Base-by-base conservation (phyloP, 2,888 invertebrate genomes). In the Aleiodes leptofemur region DNA sequence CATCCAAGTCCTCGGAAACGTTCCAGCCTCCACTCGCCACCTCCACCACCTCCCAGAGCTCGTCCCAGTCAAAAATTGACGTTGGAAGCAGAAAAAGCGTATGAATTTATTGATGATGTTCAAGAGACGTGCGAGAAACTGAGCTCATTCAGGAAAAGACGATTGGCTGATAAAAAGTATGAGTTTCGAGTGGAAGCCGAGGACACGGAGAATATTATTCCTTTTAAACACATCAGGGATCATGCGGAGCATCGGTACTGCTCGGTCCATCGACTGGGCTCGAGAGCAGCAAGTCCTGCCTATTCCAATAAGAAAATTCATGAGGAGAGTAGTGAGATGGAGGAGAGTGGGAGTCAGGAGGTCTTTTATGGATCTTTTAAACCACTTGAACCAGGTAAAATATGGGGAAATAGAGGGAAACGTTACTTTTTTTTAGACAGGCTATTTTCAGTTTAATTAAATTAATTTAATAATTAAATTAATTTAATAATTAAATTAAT, bases 101-200 rank as follows among this genome's bases (percentile, higher is more conserved):
- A 96, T 86, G 96, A 96, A 86, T 96, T 96, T 84, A 95, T 94
- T 0, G 96, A 96, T 83, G 96, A 96, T 82, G 92, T 94, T 6
- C 95, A 95, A 82, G 92, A 92, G 6, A 95, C 95, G 80, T 96
- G 95, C 85, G 96, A 96, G 86, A 96, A 96, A 85, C 92, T 96
- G n/a, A 96, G 95, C 83, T 94, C 94, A 84, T 96, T 96, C 85
- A 92, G 97, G 7, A 96, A 96, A 86, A 92, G 96, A 72, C 92
- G 96, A 7, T 90, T 97, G 70, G 97, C 97, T 0, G 97, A 97
- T 84, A 97, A 97, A 87, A 97, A 96, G 87, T 97, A 97, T 86
- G 97, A 97, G 86, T 97, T 97, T 86, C 95, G 95, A 0, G 96
- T 96, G 83, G 96, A 96, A 75, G 89, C 90, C 50, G 90, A 91